Evolutionary conservation across 2,797 vertebrate species (phyloP), one percentile per base, ranked within the genome.

Genomic region (Pteronotus mesoamericanus): DNA sequence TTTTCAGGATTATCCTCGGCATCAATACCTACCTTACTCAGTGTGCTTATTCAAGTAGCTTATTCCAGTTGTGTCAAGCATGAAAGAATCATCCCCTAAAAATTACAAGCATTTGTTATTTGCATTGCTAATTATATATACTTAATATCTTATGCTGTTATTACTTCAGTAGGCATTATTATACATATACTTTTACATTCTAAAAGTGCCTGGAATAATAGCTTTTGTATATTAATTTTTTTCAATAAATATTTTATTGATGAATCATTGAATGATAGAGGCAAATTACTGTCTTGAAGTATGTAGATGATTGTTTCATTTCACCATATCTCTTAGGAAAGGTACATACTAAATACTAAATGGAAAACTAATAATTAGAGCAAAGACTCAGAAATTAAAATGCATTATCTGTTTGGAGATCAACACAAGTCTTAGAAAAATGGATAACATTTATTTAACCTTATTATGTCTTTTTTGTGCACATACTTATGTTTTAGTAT

Each of bases 311-410:
- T 7, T 26, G 9, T 79, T 87, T 46, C 3, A 84, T 26, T 82
- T 92, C 24, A 42, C 22, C 80, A 2, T 86, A 18, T 82, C 6
- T 9, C 2, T 74, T 64, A 26, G 16, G 2, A 72, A 8, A 46
- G 11, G 2, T 39, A 55, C 34, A 34, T 42, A 71, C 9, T 37
- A 18, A 22, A 5, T 51, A 15, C n/a, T 79, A 89, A 80, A 80
- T 53, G 32, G n/a, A 91, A 96, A 93, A 87, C 44, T 53, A 42
- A 80, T 71, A 86, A 94, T 88, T 69, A 80, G 12, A 48, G 55
- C 11, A 74, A 53, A 64, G 44, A 11, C 11, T 89, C 46, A 80
- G 57, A 46, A 8, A 80, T 57, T 66, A 61, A 8, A 87, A 51
- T 55, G 10, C 10, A 86, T 44, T 75, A 26, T 19, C 2, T 77